These are phyloP conservation scores for Sebastes trivittatus DNA, from an alignment of 2,797 vertebrate genomes.

Conservation along the genomic window DNA sequence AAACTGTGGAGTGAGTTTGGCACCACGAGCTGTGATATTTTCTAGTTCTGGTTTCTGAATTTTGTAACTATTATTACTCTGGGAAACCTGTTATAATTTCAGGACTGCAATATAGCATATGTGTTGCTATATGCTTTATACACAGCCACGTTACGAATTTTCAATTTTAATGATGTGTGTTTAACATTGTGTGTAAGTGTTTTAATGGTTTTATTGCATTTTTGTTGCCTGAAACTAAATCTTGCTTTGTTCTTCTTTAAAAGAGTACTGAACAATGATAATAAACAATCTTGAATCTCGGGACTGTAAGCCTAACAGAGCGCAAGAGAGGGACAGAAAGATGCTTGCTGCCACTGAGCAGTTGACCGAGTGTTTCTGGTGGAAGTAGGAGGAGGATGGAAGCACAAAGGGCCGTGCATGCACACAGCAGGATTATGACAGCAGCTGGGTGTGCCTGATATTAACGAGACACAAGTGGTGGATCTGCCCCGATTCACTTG, in stretches of 20 bases:
- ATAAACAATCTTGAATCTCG: not conserved
- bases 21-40: conserved; percentile 30
- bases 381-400: conserved; percentile 19
- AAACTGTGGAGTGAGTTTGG: conserved; percentile 46
- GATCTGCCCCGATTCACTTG: conserved; percentile 69
- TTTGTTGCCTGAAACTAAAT: not conserved
- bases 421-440: conserved; percentile 53
- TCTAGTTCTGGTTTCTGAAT: conserved; percentile 37
- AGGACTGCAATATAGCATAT: not conserved
- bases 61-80: conserved; percentile 31
- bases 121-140: not conserved
- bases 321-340: not conserved
- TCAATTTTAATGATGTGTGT: not conserved
- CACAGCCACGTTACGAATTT: not conserved
- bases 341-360: conserved; percentile 11
- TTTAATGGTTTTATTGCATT: not conserved
- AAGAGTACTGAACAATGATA: not conserved
- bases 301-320: not conserved
- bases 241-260: not conserved
- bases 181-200: not conserved
- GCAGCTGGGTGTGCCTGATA: conserved; percentile 69
- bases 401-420: conserved; percentile 11
- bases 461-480: conserved; percentile 70
- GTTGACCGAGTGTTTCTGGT: conserved; percentile 12
- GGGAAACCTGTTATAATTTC: conserved; percentile 31